Evolutionary conservation across 2,888 invertebrate species (phyloP).

Genomic region (Scaptomyza flava): DNA sequence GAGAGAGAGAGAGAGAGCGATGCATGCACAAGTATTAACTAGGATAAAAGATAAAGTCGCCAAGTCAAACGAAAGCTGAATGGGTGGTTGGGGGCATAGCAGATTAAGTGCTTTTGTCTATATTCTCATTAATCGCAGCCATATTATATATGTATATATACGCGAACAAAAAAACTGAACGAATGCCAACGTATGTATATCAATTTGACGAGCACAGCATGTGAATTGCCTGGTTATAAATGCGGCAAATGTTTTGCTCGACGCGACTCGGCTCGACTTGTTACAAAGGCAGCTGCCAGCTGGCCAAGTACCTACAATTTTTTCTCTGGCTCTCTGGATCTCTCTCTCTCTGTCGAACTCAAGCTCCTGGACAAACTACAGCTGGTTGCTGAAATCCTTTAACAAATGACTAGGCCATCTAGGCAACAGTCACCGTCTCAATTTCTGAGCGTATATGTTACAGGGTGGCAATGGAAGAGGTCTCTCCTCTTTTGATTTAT

Average conservation of each 20-base stretch:
- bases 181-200: conserved; percentile 51
- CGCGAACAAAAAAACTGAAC: not conserved
- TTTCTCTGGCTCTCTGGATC: conserved; percentile 4
- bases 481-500: conserved; percentile 47
- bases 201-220: conserved; percentile 47
- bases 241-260: conserved; percentile 47
- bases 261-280: not conserved
- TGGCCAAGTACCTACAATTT: conserved; percentile 33
- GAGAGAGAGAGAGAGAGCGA: not conserved
- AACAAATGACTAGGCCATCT: conserved; percentile 60
- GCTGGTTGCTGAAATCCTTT: conserved; percentile 40
- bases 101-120: conserved; percentile 27
- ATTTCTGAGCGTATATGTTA: conserved; percentile 11
- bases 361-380: not conserved
- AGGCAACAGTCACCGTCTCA: conserved; percentile 11
- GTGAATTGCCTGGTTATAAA: conserved; percentile 51
- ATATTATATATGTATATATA: conserved; percentile 5
- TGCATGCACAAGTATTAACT: conserved; percentile 22
- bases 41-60: conserved; percentile 38
- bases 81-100: not conserved
- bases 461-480: not conserved
- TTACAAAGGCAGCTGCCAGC: conserved; percentile 20
- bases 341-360: no score
- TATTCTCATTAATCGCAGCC: conserved; percentile 60
- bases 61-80: conserved; percentile 25